Base-by-base conservation (phyloP, 2,888 invertebrate genomes). In the Ichneumoninae sp. region DNA sequence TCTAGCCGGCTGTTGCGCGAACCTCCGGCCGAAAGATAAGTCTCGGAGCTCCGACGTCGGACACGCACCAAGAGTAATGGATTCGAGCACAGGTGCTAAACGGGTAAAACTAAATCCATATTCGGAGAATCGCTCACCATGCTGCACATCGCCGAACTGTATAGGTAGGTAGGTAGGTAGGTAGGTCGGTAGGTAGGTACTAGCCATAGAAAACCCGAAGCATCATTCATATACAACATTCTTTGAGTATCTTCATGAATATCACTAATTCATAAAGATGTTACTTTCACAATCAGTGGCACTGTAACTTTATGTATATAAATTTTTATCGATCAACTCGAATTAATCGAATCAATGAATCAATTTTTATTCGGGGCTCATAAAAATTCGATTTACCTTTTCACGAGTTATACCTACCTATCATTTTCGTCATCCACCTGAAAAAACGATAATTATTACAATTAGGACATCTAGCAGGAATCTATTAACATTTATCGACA, bases 31-130 rank as follows among this genome's bases (percentile, higher is more conserved):
- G 30, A 26, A 65, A 79, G 79, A 79, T 79, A 79, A 79, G 79
- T 72, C 22, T 13, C 13, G 16, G 36, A 66, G 66, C 19, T 52
- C 22, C 75, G 19, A 68, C 30, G 57, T 50, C 36, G 62, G 71
- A 70, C 62, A 33, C 62, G 44, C 26, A 47, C 60, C 4, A 47
- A 33, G 71, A 82, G 26, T 82, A 70, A 77, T 77, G 71, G 33
- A 19, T 66, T 44, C 71, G n/a, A 62, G 71, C 71, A 47, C 71
- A 77, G 82, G 70, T 82, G 66, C 71, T 70, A 76, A 71, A 77
- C 57, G 54, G 54, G 16, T 33, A 33, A 62, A 69, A 66, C 57
- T 54, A 75, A 79, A 71, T 79, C 71, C 79, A 79, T 79, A 79
- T 72, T 79, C 71, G 79, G 79, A 72, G 79, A 66, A 77, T 47